phyloP scores from a whole-genome alignment of 2,797 vertebrate species.

The Neomorphus geoffroyi region DNA sequence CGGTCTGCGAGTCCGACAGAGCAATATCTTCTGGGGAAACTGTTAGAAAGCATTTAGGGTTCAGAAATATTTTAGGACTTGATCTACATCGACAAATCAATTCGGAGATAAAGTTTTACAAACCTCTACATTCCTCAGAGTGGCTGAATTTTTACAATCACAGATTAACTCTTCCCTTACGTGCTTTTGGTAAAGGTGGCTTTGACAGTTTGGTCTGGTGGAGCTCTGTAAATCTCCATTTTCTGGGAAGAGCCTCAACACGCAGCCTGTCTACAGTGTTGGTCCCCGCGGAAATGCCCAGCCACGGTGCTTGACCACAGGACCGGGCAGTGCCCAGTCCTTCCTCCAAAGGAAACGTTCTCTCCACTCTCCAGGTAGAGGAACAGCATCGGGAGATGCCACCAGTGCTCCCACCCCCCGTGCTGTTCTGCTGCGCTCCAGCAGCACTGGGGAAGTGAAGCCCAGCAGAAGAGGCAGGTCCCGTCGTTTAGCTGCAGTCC shows the following conservation, averaged over 20 bases:
- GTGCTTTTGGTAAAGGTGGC: no score
- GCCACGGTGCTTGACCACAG: not conserved
- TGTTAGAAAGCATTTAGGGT: not conserved
- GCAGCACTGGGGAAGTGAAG: rapidly evolving
- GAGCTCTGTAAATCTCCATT: not conserved
- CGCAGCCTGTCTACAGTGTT: not conserved
- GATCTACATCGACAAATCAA: not conserved
- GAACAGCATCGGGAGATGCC: not conserved
- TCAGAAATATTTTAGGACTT: not conserved
- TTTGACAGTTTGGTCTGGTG: no score
- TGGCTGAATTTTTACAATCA: not conserved
- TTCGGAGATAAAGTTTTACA: not conserved
- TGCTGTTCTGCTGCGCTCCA: rapidly evolving
- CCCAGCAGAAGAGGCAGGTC: not conserved
- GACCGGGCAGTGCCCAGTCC: no score
- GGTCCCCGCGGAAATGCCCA: not conserved
- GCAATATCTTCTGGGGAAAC: not conserved
- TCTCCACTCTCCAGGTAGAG: not conserved
- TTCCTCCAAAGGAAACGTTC: not conserved
- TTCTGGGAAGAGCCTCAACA: not conserved
- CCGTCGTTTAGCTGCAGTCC: not conserved
- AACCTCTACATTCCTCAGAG: rapidly evolving
- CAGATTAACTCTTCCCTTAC: not conserved
- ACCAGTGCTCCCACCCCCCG: rapidly evolving
- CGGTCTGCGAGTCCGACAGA: not conserved